Evolutionary conservation across 2,113 vertebrate genomes (phyloP).

Genomic region (Poecile atricapillus): DNA sequence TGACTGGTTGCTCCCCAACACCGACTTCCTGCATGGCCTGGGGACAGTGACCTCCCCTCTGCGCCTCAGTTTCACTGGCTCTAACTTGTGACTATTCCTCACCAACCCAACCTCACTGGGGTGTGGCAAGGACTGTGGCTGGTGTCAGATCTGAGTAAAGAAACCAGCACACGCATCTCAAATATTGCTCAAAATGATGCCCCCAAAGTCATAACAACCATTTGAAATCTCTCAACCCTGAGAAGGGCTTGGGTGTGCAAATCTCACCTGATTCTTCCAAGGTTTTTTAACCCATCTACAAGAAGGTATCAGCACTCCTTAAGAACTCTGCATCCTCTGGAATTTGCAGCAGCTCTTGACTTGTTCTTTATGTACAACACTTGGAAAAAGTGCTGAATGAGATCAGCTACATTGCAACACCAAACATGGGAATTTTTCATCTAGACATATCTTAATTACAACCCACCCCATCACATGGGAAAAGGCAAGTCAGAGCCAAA

Average conservation of each 20-base stretch:
- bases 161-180: background rate
- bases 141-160: background rate
- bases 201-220: background rate
- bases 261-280: background rate
- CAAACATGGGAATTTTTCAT: constrained; percentile 31
- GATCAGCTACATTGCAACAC: constrained; percentile 42
- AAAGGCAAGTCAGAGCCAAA: constrained; percentile 40
- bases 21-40: background rate
- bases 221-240: background rate
- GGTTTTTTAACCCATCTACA: background rate
- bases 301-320: background rate
- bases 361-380: background rate
- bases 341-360: background rate
- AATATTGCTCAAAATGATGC: background rate
- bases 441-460: constrained; percentile 28
- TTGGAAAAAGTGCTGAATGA: constrained; percentile 6
- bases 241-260: background rate
- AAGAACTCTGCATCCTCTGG: background rate
- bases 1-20: background rate
- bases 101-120: background rate
- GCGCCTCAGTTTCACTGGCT: background rate
- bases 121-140: background rate
- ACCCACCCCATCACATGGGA: constrained; percentile 52
- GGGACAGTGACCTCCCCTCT: background rate
- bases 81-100: background rate